Evolutionary conservation across 2,888 invertebrate species (phyloP).

Genomic region (Coleophora deauratella): DNA sequence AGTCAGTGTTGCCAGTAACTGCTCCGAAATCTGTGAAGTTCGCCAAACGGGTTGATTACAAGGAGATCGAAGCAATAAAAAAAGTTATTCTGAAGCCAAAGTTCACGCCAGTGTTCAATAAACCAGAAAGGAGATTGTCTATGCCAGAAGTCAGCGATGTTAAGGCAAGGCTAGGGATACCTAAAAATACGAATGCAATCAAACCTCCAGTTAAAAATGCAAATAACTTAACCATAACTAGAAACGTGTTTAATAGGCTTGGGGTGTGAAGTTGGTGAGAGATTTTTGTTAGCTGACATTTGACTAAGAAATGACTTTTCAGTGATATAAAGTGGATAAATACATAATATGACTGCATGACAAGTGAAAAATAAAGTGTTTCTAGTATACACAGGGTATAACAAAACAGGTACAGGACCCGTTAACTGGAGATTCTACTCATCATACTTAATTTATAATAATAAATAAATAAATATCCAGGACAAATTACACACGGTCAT

Average conservation of each 20-base stretch:
- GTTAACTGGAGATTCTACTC: too few species aligned
- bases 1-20: constrained; percentile 19
- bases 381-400: too few species aligned
- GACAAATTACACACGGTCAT: too few species aligned
- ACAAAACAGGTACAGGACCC: too few species aligned
- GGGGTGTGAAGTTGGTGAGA: constrained; percentile 35
- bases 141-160: constrained; percentile 45
- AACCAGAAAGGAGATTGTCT: constrained; percentile 56
- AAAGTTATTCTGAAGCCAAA: constrained; percentile 20
- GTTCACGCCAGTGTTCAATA: constrained; percentile 47
- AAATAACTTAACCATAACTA: constrained; percentile 50
- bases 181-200: neutral
- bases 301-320: too few species aligned
- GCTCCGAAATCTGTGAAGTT: constrained; percentile 57
- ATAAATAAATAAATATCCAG: too few species aligned
- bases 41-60: constrained; percentile 56
- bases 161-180: constrained; percentile 44
- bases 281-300: constrained; percentile 10
- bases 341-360: too few species aligned
- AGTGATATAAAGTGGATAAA: too few species aligned
- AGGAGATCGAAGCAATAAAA: constrained; percentile 49
- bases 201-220: constrained; percentile 33
- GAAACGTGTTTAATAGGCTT: constrained; percentile 54
- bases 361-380: too few species aligned
- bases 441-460: too few species aligned